phyloP scores from a whole-genome alignment of 2,888 invertebrate genomes.

The Ptychoptera albimana region DNA sequence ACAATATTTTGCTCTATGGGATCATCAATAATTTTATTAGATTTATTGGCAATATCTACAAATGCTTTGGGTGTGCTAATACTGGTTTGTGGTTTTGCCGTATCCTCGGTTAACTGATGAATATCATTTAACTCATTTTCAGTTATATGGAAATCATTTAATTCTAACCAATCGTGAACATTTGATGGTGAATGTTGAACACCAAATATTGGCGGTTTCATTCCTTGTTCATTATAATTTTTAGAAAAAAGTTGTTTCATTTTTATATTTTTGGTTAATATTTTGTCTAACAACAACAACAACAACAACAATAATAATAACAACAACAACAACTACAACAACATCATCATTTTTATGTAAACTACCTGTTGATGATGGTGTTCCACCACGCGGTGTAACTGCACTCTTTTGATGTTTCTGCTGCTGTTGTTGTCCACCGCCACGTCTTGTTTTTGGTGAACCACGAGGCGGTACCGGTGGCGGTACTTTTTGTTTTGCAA shows the following conservation, averaged over 20 bases:
- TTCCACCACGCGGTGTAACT: constrained; percentile 5
- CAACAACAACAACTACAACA: neutral
- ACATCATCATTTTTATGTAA: neutral
- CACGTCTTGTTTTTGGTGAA: constrained; percentile 49
- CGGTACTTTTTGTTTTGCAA: constrained; percentile 57
- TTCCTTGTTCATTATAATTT: constrained; percentile 14
- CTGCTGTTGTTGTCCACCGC: constrained; percentile 11
- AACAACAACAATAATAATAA: constrained; percentile 4
- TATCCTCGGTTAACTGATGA: neutral
- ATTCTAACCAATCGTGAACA: constrained; percentile 28
- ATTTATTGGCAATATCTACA: too few relatives aligned
- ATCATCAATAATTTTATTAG: too few relatives aligned
- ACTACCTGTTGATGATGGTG: constrained; percentile 12
- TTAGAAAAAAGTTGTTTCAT: constrained; percentile 12
- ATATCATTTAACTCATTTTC: neutral
- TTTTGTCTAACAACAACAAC: neutral
- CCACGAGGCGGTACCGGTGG: constrained; percentile 81
- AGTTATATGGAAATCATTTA: constrained; percentile 15
- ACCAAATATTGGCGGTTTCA: constrained; percentile 19
- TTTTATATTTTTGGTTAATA: neutral
- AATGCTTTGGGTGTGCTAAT: too few relatives aligned
- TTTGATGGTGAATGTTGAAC: constrained; percentile 28
- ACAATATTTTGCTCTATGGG: constrained; percentile 1
- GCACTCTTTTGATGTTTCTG: neutral
- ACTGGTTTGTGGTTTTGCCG: neutral